Evolutionary conservation across 35 echinoderm and acorn worm species (phyloP).

Genomic region (Lytechinus variegatus): DNA sequence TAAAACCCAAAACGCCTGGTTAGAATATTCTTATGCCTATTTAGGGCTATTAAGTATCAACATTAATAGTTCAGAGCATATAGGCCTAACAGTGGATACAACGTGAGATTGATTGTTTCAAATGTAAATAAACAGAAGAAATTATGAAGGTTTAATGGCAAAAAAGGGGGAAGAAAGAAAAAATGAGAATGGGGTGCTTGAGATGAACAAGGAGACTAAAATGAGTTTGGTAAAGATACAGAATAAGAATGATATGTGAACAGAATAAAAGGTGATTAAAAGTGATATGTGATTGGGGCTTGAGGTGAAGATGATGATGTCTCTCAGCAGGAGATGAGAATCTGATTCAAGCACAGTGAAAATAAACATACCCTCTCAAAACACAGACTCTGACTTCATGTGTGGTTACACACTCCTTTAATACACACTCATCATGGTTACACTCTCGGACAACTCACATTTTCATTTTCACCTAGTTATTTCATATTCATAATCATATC

Average conservation of each 20-base stretch:
- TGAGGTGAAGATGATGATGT: slow-evolving; percentile 6
- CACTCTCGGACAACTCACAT: neutral
- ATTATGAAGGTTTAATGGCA: no score
- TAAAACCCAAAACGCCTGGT: no score
- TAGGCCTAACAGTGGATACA: no score
- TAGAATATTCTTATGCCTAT: no score
- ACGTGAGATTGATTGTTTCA: no score
- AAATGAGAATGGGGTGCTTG: no score
- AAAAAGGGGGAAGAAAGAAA: no score
- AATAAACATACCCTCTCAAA: slow-evolving; percentile 39
- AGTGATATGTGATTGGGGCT: neutral
- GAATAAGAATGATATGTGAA: neutral
- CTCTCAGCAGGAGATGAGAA: slow-evolving; percentile 21
- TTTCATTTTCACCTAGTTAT: neutral
- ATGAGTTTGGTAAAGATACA: neutral
- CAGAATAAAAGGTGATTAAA: neutral
- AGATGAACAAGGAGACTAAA: no score
- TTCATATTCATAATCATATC: neutral
- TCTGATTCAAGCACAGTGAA: slow-evolving; percentile 30
- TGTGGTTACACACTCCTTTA: neutral
- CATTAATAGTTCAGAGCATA: no score
- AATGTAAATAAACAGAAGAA: no score
- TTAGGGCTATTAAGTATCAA: no score
- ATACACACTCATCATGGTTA: neutral
- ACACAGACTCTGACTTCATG: slow-evolving; percentile 28